These are phyloP conservation scores for Drosophila austrosaltans DNA, from an alignment of 2,888 invertebrate genomes.

Conservation along the genomic window DNA sequence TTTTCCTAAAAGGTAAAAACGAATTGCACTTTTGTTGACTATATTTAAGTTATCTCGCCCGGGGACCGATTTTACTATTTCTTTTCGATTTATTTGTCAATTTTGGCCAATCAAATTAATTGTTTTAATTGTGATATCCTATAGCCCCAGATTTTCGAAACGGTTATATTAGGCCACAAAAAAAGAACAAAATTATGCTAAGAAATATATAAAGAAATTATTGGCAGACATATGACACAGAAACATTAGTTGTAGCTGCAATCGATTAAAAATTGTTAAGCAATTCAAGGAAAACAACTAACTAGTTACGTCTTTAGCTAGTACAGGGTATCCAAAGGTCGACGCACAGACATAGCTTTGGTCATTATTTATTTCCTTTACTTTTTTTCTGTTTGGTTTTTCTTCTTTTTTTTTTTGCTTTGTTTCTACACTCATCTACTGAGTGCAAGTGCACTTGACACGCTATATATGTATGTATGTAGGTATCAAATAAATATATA, in stretches of 20 bases:
- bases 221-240: too few relatives aligned
- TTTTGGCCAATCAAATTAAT: conserved; percentile 59
- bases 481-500: neutral
- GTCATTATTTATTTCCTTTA: conserved; percentile 38
- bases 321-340: neutral
- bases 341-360: conserved; percentile 11
- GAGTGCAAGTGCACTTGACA: conserved; percentile 45
- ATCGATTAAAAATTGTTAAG: too few relatives aligned
- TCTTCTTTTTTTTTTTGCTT: neutral
- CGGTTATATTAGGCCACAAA: neutral
- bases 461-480: conserved; percentile 15
- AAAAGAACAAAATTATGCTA: neutral
- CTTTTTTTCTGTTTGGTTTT: conserved; percentile 24
- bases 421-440: conserved; percentile 19
- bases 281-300: too few relatives aligned
- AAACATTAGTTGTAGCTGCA: too few relatives aligned
- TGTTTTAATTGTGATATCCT: conserved; percentile 34
- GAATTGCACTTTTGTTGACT: conserved; percentile 1
- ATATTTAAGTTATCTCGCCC: conserved; percentile 8
- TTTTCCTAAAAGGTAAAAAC: conserved; percentile 41
- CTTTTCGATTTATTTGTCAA: conserved; percentile 45
- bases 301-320: neutral
- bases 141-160: neutral
- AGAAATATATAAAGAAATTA: too few relatives aligned
- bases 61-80: conserved; percentile 21